Evolutionary conservation across 2,113 vertebrate species (phyloP).

Genomic region (Tachuris rubrigastra): DNA sequence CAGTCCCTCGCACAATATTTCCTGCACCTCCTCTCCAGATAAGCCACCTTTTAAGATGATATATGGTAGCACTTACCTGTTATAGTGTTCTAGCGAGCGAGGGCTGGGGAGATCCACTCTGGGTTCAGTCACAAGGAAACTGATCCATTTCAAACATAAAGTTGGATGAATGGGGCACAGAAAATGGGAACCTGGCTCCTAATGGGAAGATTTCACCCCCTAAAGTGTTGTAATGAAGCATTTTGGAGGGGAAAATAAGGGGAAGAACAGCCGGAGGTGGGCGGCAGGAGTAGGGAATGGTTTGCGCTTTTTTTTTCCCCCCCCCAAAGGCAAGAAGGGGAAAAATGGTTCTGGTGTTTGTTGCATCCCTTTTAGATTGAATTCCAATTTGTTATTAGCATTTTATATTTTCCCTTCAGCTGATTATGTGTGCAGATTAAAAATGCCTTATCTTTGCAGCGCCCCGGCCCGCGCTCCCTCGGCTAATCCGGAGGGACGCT

Average conservation of each 20-base stretch:
- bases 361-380: neutral
- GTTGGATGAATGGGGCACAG: constrained; percentile 6
- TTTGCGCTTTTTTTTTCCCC: neutral
- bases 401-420: constrained; percentile 25
- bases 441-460: neutral
- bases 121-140: neutral
- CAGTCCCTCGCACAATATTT: constrained; percentile 45
- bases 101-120: constrained; percentile 24
- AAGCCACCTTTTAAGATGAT: constrained; percentile 67
- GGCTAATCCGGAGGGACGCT: constrained; percentile 7
- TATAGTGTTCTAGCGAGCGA: constrained; percentile 43
- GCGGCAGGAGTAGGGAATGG: accelerated
- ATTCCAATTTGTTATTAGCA: constrained; percentile 26
- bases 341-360: neutral
- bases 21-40: constrained; percentile 57
- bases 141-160: constrained; percentile 24
- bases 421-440: constrained; percentile 16
- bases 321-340: neutral
- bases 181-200: neutral
- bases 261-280: neutral
- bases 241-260: neutral
- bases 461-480: neutral
- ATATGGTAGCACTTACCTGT: constrained; percentile 64
- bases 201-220: neutral
- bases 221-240: neutral